Evolutionary conservation across 2,888 invertebrate species (phyloP), one percentile per base, ranked within the genome.

Genomic region (Leptothorax acervorum): DNA sequence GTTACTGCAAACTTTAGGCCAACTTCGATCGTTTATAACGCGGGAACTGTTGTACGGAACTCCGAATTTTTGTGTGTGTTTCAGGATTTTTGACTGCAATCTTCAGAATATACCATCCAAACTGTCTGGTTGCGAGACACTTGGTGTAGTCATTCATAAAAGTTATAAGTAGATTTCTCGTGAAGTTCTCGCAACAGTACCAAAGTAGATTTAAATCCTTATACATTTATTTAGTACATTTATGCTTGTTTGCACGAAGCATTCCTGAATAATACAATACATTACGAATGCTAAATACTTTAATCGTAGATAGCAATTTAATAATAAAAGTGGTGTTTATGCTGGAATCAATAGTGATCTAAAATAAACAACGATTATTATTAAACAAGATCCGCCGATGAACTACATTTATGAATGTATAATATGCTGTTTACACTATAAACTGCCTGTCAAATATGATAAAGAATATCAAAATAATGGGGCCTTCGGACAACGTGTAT

Each of bases 1-100:
- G 60, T 81, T 81, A 51, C 79, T 73, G 48, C 39, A 62, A 73
- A 81, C 79, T 79, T 71, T 31, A 18, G 18, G 1, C 23, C 18
- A 23, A 70, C 35, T 60, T 60, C 18, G 12, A 18, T 68, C 66
- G 48, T 68, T 68, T 68, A 31, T 35, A 60, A 71, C 15, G 35
- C 31, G 48, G 18, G n/a, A 6, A 66, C 15, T n/a, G 57, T 68
- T 28, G 23, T 31, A 15, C 8, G 55, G 3, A 4, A 51, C 48
- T 48, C 65, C 45, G 15, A 3, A 68, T 31, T 68, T 68, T 68
- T 31, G 28, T 48, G 23, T 23, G 23, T 23, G 28, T 48, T 18
- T 68, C 28, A 18, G 48, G 18, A 68, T 51, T 48, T 68, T 68
- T 48, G 28, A 31, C 18, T 45, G 9, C 28, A n/a, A 68, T 66